Base-by-base conservation (phyloP, 1,140 invertebrate species). In the Leptinotarsa texana region DNA sequence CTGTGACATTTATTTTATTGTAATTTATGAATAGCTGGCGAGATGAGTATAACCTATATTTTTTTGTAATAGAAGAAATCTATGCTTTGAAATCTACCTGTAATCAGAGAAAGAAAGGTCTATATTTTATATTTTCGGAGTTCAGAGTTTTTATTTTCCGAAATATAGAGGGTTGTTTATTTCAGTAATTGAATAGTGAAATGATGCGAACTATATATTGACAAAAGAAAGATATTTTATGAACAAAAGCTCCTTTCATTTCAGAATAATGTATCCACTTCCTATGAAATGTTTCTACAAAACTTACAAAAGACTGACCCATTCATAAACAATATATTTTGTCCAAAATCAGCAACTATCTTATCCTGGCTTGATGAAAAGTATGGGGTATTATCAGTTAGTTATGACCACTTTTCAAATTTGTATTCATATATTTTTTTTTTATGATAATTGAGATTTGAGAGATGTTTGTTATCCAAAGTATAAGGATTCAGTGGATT, bases 191-290 rank as follows among this genome's bases (percentile, higher is more conserved):
- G 17, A 57, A 57, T 15, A 57, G 51, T 57, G 51, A 18, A 18
- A 57, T 57, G 51, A 57, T 57, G 51, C n/a, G 51, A 57, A 57
- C 51, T 57, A 57, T 57, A 57, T 57, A 57, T 57, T 57, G 51
- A 57, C 51, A 57, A 57, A 57, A 57, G 8, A 42, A 57, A 57
- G 15, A 6, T 57, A 57, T 57, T 57, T 57, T 57, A 42, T 42
- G 15, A 57, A 57, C 51, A 57, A 57, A 57, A 57, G n/a, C n/a
- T 18, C 51, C n/a, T 57, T 57, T 42, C 33, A 42, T 42, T 42
- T 42, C 8, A 42, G 33, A 42, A 42, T 42, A 42, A 42, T 42
- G 11, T 42, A 42, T 42, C 33, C 33, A 42, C 33, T 42, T 42
- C 8, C 33, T 11, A 42, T 42, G 8, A 42, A 42, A 42, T 42